Percentiles rank a stretch among this genome's conserved stretches.
Conservation (phyloP, 2,888 invertebrate species). For the Ellobium chinense region DNA sequence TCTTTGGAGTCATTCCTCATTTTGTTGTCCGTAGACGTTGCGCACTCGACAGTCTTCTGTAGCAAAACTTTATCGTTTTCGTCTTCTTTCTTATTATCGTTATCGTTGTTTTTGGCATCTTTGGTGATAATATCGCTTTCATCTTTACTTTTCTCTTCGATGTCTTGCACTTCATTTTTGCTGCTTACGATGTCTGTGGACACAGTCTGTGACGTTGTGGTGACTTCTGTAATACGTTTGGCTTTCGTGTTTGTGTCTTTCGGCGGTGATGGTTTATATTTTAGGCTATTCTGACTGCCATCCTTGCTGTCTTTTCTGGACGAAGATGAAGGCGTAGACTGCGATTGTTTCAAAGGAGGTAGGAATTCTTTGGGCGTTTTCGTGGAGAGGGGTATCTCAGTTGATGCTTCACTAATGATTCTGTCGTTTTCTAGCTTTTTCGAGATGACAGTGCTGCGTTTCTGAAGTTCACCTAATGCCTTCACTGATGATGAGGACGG, state of each 20-base stretch:
- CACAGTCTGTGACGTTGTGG: not conserved
- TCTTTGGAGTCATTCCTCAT: not conserved
- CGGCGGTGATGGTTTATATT: not conserved
- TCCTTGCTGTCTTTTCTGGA: not conserved
- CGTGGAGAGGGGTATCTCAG: not conserved
- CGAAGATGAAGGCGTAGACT: not conserved
- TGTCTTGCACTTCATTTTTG: too few species aligned
- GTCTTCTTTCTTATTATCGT: not conserved
- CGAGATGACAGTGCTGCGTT: not conserved
- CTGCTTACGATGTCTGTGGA: constrained; percentile 8
- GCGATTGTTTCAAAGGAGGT: not conserved
- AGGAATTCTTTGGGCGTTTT: not conserved
- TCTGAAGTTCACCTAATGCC: not conserved
- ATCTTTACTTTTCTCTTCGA: not conserved
- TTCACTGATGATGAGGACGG: too few species aligned
- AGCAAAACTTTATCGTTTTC: not conserved
- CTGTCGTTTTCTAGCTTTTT: not conserved
- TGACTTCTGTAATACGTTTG: not conserved
- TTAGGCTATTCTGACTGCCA: not conserved
- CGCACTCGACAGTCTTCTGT: not conserved
- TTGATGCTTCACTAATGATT: not conserved
- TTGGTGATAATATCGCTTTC: not conserved
- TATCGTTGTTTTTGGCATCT: not conserved
- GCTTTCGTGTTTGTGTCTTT: not conserved
- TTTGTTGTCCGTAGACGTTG: not conserved